Evolutionary conservation across 2,797 vertebrate species (phyloP).

Genomic region (Coreius guichenoti): DNA sequence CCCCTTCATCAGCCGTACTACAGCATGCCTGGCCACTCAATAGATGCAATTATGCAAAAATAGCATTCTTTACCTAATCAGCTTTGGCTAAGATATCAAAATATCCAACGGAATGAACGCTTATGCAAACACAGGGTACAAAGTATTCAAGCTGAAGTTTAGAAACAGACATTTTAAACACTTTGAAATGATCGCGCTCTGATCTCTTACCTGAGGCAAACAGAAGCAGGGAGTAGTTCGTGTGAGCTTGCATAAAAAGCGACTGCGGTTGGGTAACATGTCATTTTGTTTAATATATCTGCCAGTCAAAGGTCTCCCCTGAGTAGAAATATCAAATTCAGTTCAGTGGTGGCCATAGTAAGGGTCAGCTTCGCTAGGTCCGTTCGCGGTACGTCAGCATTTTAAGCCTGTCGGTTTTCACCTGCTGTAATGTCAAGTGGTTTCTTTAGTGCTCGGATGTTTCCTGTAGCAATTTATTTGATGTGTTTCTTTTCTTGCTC

Average conservation of each 20-base stretch:
- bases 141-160: constrained; percentile 29
- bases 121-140: constrained; percentile 1
- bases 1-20: constrained; percentile 51
- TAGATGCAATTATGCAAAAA: constrained; percentile 53
- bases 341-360: constrained; percentile 17
- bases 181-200: neutral
- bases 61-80: constrained; percentile 37
- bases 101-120: constrained; percentile 7
- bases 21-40: constrained; percentile 38
- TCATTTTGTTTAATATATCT: constrained; percentile 54
- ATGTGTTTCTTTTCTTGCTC: constrained; percentile 22
- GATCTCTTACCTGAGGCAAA: constrained; percentile 38
- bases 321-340: constrained; percentile 39
- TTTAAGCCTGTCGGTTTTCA: constrained; percentile 22
- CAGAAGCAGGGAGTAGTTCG: constrained; percentile 25
- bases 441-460: neutral
- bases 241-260: constrained; percentile 36
- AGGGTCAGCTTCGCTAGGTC: constrained; percentile 19
- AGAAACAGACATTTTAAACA: constrained; percentile 24
- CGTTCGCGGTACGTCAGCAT: constrained; percentile 8
- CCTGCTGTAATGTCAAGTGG: constrained; percentile 14
- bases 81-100: constrained; percentile 29
- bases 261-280: constrained; percentile 38
- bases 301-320: constrained; percentile 45
- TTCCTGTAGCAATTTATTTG: constrained; percentile 37